A percentile compares a stretch with the other conserved stretches of the same genome.
Conservation (phyloP, 2,797 vertebrate genomes). For the Meriones psammophilus region DNA sequence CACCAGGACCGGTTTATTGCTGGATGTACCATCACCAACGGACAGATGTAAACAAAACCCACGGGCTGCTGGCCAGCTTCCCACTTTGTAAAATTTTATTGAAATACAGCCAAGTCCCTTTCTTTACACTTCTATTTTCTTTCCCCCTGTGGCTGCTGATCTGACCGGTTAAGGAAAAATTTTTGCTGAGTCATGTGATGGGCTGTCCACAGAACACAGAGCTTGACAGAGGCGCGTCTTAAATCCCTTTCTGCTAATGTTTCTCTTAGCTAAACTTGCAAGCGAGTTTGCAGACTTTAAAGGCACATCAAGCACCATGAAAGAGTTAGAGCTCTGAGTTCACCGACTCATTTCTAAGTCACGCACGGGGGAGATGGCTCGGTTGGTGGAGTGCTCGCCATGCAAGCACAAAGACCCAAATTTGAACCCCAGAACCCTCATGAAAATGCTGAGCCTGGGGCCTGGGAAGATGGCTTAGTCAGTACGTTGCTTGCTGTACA, state of each 20-base stretch:
- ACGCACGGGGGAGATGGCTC: not conserved
- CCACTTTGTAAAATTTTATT: conserved; percentile 38
- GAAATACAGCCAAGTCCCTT: not conserved
- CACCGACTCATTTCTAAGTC: not conserved
- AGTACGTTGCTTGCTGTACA: not conserved
- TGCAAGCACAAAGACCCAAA: not conserved
- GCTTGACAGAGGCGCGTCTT: not conserved
- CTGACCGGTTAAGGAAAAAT: not conserved
- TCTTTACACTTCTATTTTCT: not conserved
- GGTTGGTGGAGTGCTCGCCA: not conserved
- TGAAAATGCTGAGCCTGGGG: not conserved
- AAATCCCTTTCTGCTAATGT: not conserved
- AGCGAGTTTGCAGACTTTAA: conserved; percentile 31
- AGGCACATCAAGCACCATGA: not conserved
- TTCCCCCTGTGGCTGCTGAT: not conserved
- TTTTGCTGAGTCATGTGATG: not conserved
- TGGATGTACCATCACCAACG: not conserved
- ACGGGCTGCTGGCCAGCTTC: not conserved
- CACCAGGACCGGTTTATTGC: not conserved
- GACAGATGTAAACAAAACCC: not conserved
- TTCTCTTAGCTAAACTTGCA: conserved; percentile 39
- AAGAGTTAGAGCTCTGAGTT: not conserved
- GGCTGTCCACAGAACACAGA: not conserved
- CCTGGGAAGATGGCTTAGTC: not conserved
- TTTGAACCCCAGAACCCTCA: not conserved